Evolutionary conservation across 2,113 vertebrate genomes (phyloP), one percentile per base, ranked within the genome.

Genomic region (Mustela nigripes): DNA sequence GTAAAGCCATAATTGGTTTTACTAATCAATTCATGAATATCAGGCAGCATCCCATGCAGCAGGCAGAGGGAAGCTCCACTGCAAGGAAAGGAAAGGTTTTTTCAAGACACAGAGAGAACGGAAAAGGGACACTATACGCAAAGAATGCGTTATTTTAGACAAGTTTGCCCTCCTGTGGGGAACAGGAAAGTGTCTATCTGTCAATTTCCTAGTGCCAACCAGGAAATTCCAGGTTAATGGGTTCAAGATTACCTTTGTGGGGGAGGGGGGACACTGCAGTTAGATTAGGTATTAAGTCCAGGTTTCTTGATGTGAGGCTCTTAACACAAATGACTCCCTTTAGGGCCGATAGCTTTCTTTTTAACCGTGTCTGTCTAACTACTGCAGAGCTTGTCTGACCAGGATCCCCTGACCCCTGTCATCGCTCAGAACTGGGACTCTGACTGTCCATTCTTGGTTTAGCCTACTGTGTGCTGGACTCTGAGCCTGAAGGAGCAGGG

Each of bases 381-480:
- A 14, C 42, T 28, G 26, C 33, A 78, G 60, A 4, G 5, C 7
- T 36, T 5, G 31, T 33, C 60, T 42, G 9, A 16, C 12, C 58
- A 26, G 69, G 48, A 24, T 58, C 36, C 48, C 65, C 45, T 4
- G 12, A 31, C 48, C 78, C 18, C 31, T 18, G 53, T 62, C 42
- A 5, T 79, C 4, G 1, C 80, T 33, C 7, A 22, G 39, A 79
- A 31, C 80, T 31, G 50, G 48, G 36, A 69, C 73, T 60, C 74
- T 3, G 0, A 65, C 26, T 11, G 2, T 1, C 5, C 73, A 8
- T 21, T 36, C 73, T n/a, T 24, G 6, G 71, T 31, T 78, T 16
- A 1, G 31, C 31, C 28, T 14, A 0, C 69, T 2, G 31, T 5
- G 78, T 31, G 48, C 71, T 0, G 0, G 39, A 53, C 42, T 39